Base-by-base conservation (phyloP, 2,797 vertebrate genomes). In the Telmatherina bonti region DNA sequence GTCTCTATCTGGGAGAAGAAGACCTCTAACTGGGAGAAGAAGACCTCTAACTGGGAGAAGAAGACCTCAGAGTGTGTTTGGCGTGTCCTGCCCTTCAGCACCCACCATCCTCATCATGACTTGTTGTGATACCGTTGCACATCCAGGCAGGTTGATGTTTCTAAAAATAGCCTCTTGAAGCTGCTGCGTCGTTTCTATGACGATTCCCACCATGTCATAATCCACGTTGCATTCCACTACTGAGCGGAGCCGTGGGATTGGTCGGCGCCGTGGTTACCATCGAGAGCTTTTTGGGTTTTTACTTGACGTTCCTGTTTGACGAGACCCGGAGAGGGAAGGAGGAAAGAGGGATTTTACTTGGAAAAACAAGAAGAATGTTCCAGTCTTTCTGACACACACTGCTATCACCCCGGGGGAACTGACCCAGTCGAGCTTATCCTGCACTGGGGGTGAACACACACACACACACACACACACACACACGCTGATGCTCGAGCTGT, bases 81-180 rank as follows among this genome's bases (percentile, higher is more conserved):
- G 11, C 13, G 11, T 31, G 55, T 13, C 29, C 60, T 38, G 41
- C 49, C 27, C 20, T 0, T 1, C 9, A 59, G 59, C 1, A 26
- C 36, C 27, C 45, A 2, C 26, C 67, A 1, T 52, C 73, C 53
- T 22, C 10, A 58, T 56, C 75, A 36, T 18, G 30, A 59, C 45
- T 69, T 75, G 86, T 81, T 86, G 77, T 78, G 85, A 62, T 78
- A 15, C 10, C 11, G 70, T 62, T 31, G 76, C 65, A 68, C 16
- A 67, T 81, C 67, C 74, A 66, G 60, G 74, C 81, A 49, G 79
- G 63, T 74, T 74, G 72, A 86, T 79, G 41, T 83, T 85, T 74
- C 78, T 90, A 90, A 90, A 91, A 92, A 92, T 91, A 91, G 84
- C 71, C 79, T 4, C 60, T 57, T 75, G 70, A 76, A 84, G 82